Evolutionary conservation across 2,113 vertebrate species (phyloP).

Genomic region (Eleginops maclovinus): DNA sequence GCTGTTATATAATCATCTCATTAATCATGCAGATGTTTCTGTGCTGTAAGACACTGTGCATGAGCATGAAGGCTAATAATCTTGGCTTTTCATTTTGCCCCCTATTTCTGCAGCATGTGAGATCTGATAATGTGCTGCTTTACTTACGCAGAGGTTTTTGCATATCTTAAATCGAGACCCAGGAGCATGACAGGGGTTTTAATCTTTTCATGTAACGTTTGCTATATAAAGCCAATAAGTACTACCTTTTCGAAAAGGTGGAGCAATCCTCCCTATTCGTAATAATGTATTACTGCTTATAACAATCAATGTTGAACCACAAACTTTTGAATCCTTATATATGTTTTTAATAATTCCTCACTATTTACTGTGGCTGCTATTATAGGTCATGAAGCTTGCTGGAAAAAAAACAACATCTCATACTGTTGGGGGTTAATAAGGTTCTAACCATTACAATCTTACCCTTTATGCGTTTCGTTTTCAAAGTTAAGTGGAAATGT

Average conservation of each 20-base stretch:
- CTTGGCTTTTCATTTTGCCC: conserved; percentile 50
- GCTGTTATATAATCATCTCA: conserved; percentile 67
- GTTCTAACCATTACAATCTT: neutral
- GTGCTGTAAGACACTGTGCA: conserved; percentile 54
- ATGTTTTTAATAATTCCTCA: no score
- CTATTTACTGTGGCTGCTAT: neutral
- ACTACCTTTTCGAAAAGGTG: neutral
- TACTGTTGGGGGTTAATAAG: no score
- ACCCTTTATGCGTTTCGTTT: neutral
- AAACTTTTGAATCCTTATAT: neutral
- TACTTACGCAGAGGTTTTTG: conserved; percentile 39
- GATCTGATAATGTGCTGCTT: conserved; percentile 59
- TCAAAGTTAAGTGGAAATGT: neutral
- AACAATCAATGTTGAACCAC: neutral
- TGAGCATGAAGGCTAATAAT: conserved; percentile 63
- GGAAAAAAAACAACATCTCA: neutral
- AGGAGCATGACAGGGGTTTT: neutral
- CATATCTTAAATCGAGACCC: conserved; percentile 37
- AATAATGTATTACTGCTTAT: neutral
- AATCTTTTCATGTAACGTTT: neutral
- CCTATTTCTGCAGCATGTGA: conserved; percentile 46
- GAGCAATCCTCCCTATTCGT: no score
- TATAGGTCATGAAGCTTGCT: neutral
- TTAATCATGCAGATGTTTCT: conserved; percentile 78
- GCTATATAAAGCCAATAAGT: neutral